phyloP scores from a whole-genome alignment of 2,113 vertebrate species.

The Myrmecophaga tridactyla region DNA sequence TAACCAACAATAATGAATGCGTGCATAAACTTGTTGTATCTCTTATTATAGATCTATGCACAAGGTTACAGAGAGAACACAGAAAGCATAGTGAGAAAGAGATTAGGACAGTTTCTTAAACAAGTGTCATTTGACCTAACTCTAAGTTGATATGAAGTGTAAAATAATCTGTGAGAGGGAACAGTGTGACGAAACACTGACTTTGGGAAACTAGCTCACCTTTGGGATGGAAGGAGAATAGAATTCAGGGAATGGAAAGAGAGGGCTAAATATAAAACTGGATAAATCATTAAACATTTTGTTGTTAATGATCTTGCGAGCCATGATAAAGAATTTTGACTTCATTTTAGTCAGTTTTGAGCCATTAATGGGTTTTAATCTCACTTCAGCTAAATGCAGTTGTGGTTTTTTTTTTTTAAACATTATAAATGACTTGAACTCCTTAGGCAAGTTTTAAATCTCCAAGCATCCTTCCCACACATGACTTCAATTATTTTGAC shows the following conservation, averaged over 20 bases:
- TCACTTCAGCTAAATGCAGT: not conserved
- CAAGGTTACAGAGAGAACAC: not conserved
- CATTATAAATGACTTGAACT: not conserved
- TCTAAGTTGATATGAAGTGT: not conserved
- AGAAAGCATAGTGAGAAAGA: rapidly evolving
- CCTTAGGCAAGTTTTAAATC: not conserved
- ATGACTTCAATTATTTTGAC: not conserved
- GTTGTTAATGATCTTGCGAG: not conserved
- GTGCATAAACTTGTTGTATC: not conserved
- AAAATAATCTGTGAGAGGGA: not conserved
- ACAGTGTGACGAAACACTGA: not conserved
- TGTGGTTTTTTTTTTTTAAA: not conserved
- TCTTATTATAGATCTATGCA: not conserved
- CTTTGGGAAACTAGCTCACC: not conserved
- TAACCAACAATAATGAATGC: not conserved
- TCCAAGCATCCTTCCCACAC: not conserved
- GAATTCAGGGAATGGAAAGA: not conserved
- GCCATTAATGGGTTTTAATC: not conserved
- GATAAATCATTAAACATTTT: not conserved
- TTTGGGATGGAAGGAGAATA: not conserved
- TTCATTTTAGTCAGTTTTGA: not conserved
- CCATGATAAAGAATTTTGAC: not conserved
- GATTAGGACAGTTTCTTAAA: not conserved
- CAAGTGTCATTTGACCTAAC: not conserved
- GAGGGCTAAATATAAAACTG: not conserved